Evolutionary conservation across 1,140 invertebrate species (phyloP).

Genomic region (Ips nitidus): DNA sequence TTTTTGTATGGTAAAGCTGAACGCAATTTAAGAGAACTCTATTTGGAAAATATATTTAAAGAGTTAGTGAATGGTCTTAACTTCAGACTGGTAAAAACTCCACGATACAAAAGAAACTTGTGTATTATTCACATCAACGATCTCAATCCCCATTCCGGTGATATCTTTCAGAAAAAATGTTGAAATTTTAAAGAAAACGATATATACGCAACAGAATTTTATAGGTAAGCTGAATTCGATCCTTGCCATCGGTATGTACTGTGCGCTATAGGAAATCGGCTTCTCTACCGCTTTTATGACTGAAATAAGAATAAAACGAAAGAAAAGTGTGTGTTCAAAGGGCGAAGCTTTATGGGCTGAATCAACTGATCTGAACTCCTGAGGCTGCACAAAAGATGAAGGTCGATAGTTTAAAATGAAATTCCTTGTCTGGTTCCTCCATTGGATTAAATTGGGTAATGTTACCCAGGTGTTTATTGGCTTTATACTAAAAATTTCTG

Average conservation of each 20-base stretch:
- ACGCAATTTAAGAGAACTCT: no score
- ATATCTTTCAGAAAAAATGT: conserved; percentile 4
- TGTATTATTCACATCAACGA: background rate
- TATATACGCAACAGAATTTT: conserved; percentile 23
- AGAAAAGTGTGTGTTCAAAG: conserved; percentile 22
- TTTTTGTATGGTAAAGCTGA: no score
- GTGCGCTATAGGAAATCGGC: conserved; percentile 11
- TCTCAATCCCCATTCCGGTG: conserved; percentile 2
- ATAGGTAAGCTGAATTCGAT: conserved; percentile 16
- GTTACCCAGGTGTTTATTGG: background rate
- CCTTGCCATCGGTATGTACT: conserved; percentile 9
- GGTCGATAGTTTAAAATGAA: conserved; percentile 9
- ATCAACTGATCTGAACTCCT: conserved; percentile 20
- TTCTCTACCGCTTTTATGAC: conserved; percentile 17
- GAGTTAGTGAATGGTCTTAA: no score
- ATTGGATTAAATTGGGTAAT: conserved; percentile 6
- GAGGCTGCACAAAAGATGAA: conserved; percentile 10
- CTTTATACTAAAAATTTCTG: background rate
- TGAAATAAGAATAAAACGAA: conserved; percentile 25
- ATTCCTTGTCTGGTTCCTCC: conserved; percentile 3
- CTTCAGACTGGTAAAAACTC: no score
- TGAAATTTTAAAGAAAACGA: conserved; percentile 8
- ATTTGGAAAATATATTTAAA: no score
- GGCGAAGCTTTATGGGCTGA: conserved; percentile 24
- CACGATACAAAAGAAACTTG: no score